Percentiles rank a stretch among this genome's conserved stretches.
Conservation (phyloP, 2,797 vertebrate species). For the Pampus argenteus region DNA sequence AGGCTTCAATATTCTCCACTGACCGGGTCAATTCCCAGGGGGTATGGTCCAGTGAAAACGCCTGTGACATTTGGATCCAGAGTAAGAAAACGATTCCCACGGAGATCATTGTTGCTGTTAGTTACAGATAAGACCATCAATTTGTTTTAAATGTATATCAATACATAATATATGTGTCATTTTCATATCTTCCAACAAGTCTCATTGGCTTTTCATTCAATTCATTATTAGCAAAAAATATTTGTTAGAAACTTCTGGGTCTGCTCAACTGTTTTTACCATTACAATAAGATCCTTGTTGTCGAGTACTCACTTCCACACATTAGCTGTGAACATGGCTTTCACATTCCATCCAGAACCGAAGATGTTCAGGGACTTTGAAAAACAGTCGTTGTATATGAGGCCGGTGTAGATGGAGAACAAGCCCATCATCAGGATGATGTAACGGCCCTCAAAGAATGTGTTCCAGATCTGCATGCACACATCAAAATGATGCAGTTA, state of each 20-base stretch:
- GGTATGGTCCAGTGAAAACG: constrained; percentile 93
- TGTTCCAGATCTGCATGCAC: constrained; percentile 90
- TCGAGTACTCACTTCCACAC: constrained; percentile 87
- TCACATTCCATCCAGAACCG: constrained; percentile 92
- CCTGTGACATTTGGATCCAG: constrained; percentile 90
- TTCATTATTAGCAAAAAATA: background rate
- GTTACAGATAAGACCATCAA: constrained; percentile 26
- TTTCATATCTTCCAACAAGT: background rate
- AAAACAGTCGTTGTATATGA: constrained; percentile 99
- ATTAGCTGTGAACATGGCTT: constrained; percentile 83
- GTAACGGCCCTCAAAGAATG: constrained; percentile 95
- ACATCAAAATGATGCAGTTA: constrained; percentile 24
- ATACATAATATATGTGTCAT: background rate
- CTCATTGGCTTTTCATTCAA: background rate
- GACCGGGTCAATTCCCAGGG: constrained; percentile 96
- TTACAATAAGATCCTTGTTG: background rate
- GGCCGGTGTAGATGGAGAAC: constrained; percentile 96
- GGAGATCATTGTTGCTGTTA: constrained; percentile 43
- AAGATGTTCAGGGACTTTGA: constrained; percentile 98
- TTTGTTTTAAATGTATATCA: background rate
- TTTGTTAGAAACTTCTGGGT: background rate
- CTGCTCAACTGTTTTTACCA: background rate
- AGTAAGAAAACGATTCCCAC: constrained; percentile 72
- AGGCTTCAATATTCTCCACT: constrained; percentile 64
- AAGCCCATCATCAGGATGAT: constrained; percentile 97